These are phyloP conservation scores for Batillaria attramentaria DNA, from an alignment of 1,140 invertebrate species.

Conservation along the genomic window DNA sequence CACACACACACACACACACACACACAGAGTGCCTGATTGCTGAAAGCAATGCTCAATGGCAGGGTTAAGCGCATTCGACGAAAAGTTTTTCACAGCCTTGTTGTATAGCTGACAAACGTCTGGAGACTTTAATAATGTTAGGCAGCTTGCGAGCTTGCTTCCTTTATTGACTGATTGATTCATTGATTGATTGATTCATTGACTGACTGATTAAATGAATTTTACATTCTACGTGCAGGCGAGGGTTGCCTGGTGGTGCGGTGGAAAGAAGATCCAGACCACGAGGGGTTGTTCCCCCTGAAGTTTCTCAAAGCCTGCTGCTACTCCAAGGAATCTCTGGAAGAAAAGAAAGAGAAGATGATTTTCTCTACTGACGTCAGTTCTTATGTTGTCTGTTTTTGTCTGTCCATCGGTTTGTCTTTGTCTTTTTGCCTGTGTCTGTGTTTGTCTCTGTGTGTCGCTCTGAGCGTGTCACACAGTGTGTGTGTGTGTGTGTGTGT, in stretches of 20 bases:
- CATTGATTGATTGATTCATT: background rate
- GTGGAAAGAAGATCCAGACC: background rate
- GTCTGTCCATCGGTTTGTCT: background rate
- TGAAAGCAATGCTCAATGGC: background rate
- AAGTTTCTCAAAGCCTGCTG: background rate
- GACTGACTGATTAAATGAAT: background rate
- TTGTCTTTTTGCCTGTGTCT: background rate
- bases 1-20: slow-evolving; percentile 6
- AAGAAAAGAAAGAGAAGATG: background rate
- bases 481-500: slow-evolving; percentile 18
- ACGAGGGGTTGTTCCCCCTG: background rate
- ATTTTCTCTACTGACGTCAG: background rate
- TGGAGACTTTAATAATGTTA: background rate
- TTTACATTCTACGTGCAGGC: background rate
- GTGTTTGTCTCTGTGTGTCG: background rate
- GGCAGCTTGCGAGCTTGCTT: background rate
- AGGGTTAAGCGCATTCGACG: too few relatives aligned
- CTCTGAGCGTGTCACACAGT: background rate
- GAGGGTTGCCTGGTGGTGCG: slow-evolving; percentile 5
- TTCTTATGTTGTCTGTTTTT: too few relatives aligned
- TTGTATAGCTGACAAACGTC: background rate
- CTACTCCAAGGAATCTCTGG: slow-evolving; percentile 12
- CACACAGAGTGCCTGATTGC: background rate
- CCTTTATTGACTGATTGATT: background rate
- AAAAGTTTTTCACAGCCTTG: background rate